A percentile compares a stretch with the other conserved stretches of the same genome.
Evolutionary conservation across 2,888 invertebrate species (phyloP).

Genomic region (Zootermopsis nevadensis): DNA sequence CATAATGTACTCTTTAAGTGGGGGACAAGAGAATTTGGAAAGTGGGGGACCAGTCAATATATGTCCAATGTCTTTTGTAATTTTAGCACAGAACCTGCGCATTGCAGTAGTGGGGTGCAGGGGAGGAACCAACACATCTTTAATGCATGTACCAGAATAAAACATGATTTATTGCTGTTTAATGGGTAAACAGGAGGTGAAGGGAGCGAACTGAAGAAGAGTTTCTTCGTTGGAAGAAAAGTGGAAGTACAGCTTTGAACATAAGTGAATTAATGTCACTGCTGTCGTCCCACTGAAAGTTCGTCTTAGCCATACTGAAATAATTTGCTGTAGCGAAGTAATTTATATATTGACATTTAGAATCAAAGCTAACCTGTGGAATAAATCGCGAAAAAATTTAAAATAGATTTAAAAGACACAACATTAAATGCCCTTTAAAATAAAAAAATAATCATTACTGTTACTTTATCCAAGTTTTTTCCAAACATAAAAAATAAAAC

Average conservation of each 20-base stretch:
- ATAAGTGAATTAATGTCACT: slow-evolving; percentile 1
- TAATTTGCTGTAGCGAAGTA: too few species aligned
- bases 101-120: not conserved
- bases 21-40: not conserved
- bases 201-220: not conserved
- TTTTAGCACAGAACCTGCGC: not conserved
- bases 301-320: too few species aligned
- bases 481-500: too few species aligned
- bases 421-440: too few species aligned
- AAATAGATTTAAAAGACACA: too few species aligned
- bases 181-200: slow-evolving; percentile 21
- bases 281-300: not conserved
- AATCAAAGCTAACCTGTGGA: too few species aligned
- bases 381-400: too few species aligned
- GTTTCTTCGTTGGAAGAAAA: not conserved
- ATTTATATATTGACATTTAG: too few species aligned
- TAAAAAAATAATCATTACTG: too few species aligned
- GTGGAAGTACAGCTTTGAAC: not conserved
- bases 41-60: slow-evolving; percentile 31
- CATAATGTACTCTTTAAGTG: not conserved
- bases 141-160: not conserved
- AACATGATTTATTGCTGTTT: slow-evolving; percentile 32
- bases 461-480: too few species aligned
- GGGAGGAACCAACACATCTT: not conserved
- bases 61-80: slow-evolving; percentile 15